A percentile compares a stretch with the other conserved stretches of the same genome.
Evolutionary conservation across 2,797 vertebrate species (phyloP).

Genomic region (Malurus splendens): DNA sequence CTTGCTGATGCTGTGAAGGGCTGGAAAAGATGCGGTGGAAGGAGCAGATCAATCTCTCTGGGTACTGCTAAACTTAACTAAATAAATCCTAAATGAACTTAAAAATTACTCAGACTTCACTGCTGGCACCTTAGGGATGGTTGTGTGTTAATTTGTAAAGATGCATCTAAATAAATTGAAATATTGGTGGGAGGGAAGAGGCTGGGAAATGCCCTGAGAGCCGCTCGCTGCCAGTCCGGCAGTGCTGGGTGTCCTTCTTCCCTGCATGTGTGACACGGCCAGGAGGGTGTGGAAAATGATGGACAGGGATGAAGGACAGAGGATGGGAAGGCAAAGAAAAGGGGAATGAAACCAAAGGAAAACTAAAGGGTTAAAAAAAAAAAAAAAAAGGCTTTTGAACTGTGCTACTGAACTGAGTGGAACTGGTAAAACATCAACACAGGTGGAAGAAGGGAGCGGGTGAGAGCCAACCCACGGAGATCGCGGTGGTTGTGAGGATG

Average conservation of each 20-base stretch:
- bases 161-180: background rate
- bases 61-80: background rate
- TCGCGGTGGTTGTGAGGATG: accelerated
- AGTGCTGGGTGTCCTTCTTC: background rate
- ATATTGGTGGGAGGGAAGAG: background rate
- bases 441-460: background rate
- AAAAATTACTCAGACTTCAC: background rate
- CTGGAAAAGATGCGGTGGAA: background rate
- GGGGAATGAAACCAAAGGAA: background rate
- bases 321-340: background rate
- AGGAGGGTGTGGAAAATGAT: background rate
- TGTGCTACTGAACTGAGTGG: background rate
- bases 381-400: background rate
- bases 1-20: background rate
- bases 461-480: accelerated
- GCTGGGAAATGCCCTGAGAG: background rate
- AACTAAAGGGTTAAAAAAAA: background rate
- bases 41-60: background rate
- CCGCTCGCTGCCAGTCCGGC: accelerated
- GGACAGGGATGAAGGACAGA: background rate
- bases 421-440: background rate
- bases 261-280: accelerated
- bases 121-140: background rate
- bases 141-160: background rate
- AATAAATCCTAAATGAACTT: background rate